Evolutionary conservation across 1,140 invertebrate genomes (phyloP).

Genomic region (Bradynema listronoti): DNA sequence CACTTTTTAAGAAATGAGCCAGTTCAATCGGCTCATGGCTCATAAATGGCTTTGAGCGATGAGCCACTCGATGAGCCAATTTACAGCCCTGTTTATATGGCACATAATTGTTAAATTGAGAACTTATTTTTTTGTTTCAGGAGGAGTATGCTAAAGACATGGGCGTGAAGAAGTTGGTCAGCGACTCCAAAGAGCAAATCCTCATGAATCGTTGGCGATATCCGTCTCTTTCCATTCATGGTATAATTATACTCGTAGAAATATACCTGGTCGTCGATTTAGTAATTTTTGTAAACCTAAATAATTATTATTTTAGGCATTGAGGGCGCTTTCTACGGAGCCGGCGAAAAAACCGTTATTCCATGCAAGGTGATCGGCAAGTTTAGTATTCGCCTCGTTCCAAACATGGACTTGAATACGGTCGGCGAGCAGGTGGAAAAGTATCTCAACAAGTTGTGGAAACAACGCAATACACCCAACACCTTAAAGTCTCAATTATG

Average conservation of each 20-base stretch:
- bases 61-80: too few species aligned
- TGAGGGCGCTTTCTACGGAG: slow-evolving; percentile 81
- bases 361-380: slow-evolving; percentile 62
- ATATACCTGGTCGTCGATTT: too few species aligned
- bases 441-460: slow-evolving; percentile 32
- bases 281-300: too few species aligned
- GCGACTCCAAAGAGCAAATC: slow-evolving; percentile 67
- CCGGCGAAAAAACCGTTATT: slow-evolving; percentile 72
- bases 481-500: slow-evolving; percentile 30
- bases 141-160: slow-evolving; percentile 71
- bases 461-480: slow-evolving; percentile 28
- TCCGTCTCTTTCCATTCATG: slow-evolving; percentile 57
- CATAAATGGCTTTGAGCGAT: too few species aligned
- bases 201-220: slow-evolving; percentile 54
- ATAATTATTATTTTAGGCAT: slow-evolving; percentile 61
- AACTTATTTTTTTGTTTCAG: too few species aligned
- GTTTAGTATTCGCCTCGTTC: slow-evolving; percentile 62
- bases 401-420: slow-evolving; percentile 63
- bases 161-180: slow-evolving; percentile 68
- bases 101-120: too few species aligned
- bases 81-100: too few species aligned
- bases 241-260: too few species aligned
- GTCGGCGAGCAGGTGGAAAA: slow-evolving; percentile 25
- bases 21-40: too few species aligned
- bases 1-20: too few species aligned